Base-by-base conservation (phyloP, 2,113 vertebrate species). In the Amblyopsis rosae region DNA sequence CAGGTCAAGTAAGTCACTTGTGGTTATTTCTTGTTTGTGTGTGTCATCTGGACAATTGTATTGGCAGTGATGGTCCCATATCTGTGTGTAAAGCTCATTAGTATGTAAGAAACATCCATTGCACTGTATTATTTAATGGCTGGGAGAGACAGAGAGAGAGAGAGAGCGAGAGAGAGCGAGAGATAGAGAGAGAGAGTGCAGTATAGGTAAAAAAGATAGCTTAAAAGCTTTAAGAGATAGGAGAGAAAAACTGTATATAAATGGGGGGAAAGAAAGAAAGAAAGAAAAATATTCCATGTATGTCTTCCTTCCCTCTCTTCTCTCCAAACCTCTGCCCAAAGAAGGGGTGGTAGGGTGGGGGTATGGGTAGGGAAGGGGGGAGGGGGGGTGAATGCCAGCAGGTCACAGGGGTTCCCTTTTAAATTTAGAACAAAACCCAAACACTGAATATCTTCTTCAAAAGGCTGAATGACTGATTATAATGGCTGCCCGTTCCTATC, bases 371-470 rank as follows among this genome's bases (percentile, higher is more conserved):
- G 76, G 81, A 79, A 82, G 35, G 82, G 73, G 35, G 81, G 73
- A 15, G 81, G 68, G 51, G 47, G 59, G 9, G 72, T 88, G 86
- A 90, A 89, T 85, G 82, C 83, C 86, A 83, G 84, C 82, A 86
- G 89, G 89, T 90, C 89, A 89, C 76, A 84, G 82, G 85, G 87
- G 89, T 89, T 88, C 82, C 87, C 83, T 88, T 61, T 89, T 90
- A 89, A 89, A 87, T 85, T 84, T 84, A 85, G 82, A 90, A 89
- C 83, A 86, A 88, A 89, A 86, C 86, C 41, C 74, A 77, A 72
- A 79, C 82, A 58, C 69, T 86, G 86, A 86, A 85, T 81, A 76
- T 84, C 82, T 86, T 3, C 82, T 84, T 83, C 76, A 85, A 84
- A 86, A 80, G 89, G 73, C 85, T 89, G 85, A 90, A 89, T 87